Evolutionary conservation across 2,888 invertebrate species (phyloP).

Genomic region (Agrilus biguttatus): DNA sequence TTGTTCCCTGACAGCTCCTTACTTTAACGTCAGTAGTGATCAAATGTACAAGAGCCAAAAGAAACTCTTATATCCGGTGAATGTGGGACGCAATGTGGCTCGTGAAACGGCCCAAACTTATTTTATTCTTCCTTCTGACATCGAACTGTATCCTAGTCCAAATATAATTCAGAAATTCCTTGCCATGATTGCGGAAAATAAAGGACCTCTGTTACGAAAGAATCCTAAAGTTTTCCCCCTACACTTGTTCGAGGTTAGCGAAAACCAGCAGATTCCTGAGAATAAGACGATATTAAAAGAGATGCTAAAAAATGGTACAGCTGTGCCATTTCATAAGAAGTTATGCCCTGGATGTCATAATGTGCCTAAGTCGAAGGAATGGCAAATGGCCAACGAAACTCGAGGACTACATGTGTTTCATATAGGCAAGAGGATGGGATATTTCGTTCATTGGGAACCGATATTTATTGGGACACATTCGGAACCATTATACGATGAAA

Average conservation of each 20-base stretch:
- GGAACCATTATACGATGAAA: slow-evolving; percentile 80
- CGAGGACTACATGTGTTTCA: slow-evolving; percentile 66
- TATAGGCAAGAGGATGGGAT: slow-evolving; percentile 66
- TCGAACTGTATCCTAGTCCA: slow-evolving; percentile 81
- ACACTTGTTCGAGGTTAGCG: slow-evolving; percentile 78
- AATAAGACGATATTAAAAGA: slow-evolving; percentile 52
- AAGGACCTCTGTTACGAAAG: slow-evolving; percentile 44
- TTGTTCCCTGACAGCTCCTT: slow-evolving; percentile 58
- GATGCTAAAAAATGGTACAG: slow-evolving; percentile 63
- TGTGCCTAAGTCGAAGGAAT: slow-evolving; percentile 72
- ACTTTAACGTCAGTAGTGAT: slow-evolving; percentile 45
- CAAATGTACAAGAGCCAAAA: slow-evolving; percentile 67
- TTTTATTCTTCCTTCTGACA: slow-evolving; percentile 74
- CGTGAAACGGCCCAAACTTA: slow-evolving; percentile 69
- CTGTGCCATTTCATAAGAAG: slow-evolving; percentile 84
- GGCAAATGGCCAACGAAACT: slow-evolving; percentile 62
- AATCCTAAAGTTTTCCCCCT: slow-evolving; percentile 70
- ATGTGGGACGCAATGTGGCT: slow-evolving; percentile 81
- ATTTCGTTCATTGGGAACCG: slow-evolving; percentile 81
- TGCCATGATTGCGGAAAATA: slow-evolving; percentile 67
- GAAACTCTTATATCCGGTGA: slow-evolving; percentile 75
- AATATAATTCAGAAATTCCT: slow-evolving; percentile 67
- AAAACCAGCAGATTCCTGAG: slow-evolving; percentile 49
- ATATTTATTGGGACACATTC: slow-evolving; percentile 83
- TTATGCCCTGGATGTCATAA: slow-evolving; percentile 82